phyloP scores from a whole-genome alignment of 2,113 vertebrate species.

The Oncorhynchus nerka region DNA sequence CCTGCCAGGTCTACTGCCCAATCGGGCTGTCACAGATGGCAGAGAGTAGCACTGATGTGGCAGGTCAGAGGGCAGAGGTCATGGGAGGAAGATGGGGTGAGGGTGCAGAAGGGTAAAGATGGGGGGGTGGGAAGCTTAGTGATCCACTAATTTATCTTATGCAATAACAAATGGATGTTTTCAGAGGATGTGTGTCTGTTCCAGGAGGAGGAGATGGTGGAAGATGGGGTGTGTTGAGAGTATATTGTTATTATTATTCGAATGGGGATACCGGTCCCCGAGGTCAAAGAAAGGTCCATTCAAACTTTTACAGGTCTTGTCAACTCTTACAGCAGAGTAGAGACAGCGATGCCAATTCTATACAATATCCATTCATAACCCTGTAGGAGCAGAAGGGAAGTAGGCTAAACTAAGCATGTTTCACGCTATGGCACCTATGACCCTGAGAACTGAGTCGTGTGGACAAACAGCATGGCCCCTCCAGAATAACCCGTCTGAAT shows the following conservation, averaged over 20 bases:
- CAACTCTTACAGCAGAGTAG: too few species aligned
- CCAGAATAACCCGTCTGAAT: neutral
- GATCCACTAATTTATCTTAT: neutral
- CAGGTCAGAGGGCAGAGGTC: neutral
- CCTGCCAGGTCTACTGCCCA: constrained; percentile 37
- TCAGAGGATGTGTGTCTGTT: neutral
- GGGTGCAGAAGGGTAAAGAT: neutral
- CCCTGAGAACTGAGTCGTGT: neutral
- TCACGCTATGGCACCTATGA: neutral
- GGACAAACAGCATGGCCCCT: neutral
- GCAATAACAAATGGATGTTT: neutral
- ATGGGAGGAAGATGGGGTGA: neutral
- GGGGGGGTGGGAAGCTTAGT: neutral
- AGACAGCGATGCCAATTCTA: too few species aligned
- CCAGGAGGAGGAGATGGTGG: neutral
- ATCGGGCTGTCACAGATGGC: constrained; percentile 54
- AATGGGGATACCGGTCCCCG: too few species aligned
- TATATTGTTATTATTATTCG: neutral
- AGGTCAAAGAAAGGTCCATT: too few species aligned
- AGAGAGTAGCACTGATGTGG: constrained; percentile 11
- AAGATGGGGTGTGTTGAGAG: neutral
- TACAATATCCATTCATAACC: too few species aligned
- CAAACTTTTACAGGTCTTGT: too few species aligned
- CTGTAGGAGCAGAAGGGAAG: too few species aligned
- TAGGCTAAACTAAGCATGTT: neutral